A percentile compares a stretch with the other conserved stretches of the same genome.
Evolutionary conservation across 2,888 invertebrate species (phyloP).

Genomic region (Megamerina dolium): DNA sequence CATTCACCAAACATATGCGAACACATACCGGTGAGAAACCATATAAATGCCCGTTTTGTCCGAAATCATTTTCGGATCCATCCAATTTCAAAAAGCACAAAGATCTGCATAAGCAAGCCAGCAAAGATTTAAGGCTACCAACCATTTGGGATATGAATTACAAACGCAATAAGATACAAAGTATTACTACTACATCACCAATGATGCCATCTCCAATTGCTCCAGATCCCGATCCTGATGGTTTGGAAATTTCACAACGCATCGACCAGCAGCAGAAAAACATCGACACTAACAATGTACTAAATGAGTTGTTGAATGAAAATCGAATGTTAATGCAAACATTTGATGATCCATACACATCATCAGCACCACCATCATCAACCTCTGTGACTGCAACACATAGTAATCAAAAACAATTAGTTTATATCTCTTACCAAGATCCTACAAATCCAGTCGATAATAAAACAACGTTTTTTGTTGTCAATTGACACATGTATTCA

Average conservation of each 20-base stretch:
- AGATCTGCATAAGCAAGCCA: conserved; percentile 22
- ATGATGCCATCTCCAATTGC: conserved; percentile 8
- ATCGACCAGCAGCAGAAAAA: too few species aligned
- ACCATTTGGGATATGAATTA: conserved; percentile 11
- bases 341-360: neutral
- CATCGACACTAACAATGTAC: too few species aligned
- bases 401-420: neutral
- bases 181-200: too few species aligned
- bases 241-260: conserved; percentile 19
- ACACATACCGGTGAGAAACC: conserved; percentile 63
- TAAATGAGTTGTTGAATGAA: too few species aligned
- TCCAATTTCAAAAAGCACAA: conserved; percentile 31
- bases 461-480: too few species aligned
- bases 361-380: neutral
- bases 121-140: conserved; percentile 17
- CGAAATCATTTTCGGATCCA: conserved; percentile 58
- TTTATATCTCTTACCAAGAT: conserved; percentile 10
- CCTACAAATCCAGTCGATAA: conserved; percentile 11
- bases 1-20: conserved; percentile 26
- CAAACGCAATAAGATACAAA: too few species aligned
- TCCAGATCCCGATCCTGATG: conserved; percentile 25
- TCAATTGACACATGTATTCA: too few species aligned
- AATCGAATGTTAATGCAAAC: too few species aligned
- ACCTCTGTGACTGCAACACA: neutral
- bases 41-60: conserved; percentile 62